Evolutionary conservation across 2,113 vertebrate species (phyloP).

Genomic region (Cariama cristata): DNA sequence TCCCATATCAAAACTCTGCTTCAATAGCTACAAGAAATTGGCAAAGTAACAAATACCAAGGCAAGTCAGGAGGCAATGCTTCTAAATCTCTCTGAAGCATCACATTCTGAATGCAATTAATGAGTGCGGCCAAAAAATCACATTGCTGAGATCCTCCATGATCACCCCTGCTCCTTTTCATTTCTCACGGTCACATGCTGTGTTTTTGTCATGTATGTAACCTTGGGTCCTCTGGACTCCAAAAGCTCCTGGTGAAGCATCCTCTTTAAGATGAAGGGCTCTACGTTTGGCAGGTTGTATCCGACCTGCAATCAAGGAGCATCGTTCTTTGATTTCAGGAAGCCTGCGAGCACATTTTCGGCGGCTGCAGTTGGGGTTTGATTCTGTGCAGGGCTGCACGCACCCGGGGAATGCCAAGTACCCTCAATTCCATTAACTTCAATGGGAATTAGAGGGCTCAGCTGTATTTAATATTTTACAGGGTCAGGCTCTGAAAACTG

Average conservation of each 20-base stretch:
- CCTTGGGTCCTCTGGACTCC: background rate
- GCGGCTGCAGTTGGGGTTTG: background rate
- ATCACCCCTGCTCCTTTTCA: background rate
- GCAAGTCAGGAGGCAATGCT: background rate
- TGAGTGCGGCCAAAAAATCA: background rate
- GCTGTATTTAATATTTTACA: constrained; percentile 56
- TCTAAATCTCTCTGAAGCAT: background rate
- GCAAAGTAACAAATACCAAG: background rate
- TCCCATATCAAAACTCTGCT: background rate
- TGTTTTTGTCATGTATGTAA: background rate
- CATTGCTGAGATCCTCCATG: rapidly evolving
- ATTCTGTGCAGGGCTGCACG: background rate
- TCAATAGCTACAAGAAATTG: background rate
- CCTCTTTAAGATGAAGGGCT: background rate
- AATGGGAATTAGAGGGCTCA: constrained; percentile 53
- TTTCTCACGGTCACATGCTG: rapidly evolving
- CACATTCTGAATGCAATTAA: background rate
- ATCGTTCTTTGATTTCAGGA: background rate
- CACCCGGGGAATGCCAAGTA: constrained; percentile 3
- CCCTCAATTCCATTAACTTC: constrained; percentile 53
- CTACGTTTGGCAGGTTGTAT: rapidly evolving
- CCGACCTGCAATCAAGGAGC: background rate
- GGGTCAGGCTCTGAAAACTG: constrained; percentile 55
- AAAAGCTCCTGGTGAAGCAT: background rate
- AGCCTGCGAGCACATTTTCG: rapidly evolving